Base-by-base conservation (phyloP, 2,888 invertebrate species). In the Thalpophila matura region DNA sequence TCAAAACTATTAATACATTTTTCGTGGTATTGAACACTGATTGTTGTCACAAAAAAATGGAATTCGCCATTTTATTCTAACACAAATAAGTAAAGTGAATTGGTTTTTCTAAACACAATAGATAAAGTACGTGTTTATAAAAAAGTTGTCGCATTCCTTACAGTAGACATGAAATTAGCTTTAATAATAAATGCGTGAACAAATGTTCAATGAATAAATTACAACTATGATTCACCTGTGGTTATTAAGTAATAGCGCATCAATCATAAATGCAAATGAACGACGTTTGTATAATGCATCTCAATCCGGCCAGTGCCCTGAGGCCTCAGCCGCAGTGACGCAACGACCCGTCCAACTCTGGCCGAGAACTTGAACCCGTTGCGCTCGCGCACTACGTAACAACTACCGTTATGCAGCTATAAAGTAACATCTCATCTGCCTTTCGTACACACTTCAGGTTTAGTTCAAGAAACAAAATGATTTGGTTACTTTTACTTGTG, bases 321-420 rank as follows among this genome's bases (percentile, higher is more conserved):
- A 73, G 78, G 70, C 80, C 42, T 22, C 24, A 69, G 57, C 64
- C 51, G 59, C 78, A 68, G 76, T 93, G 92, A 92, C 89, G 93
- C 90, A 93, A 93, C 85, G 78, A 85, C 86, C 78, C 66, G 86
- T 81, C 82, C 73, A 76, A 66, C 77, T 70, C 62, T 81, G 91
- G 59, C 91, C 93, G 85, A 89, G 92, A 93, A 93, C 94, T 93
- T 93, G 93, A 91, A 90, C 89, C 84, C 77, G 83, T 77, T 81
- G 85, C 82, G 82, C 70, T 55, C 51, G 77, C 83, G 85, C 86
- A 86, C 68, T 50, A 82, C 84, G 81, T 82, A 85, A 81, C 79
- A 84, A 85, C 77, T 86, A 92, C 94, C 92, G 93, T 94, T 94
- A 94, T 76, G 67, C 75, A 57, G 68, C 87, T 92, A 93, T 93